Evolutionary conservation across 2,888 invertebrate species (phyloP).

Genomic region (Rhogogaster chlorosoma): DNA sequence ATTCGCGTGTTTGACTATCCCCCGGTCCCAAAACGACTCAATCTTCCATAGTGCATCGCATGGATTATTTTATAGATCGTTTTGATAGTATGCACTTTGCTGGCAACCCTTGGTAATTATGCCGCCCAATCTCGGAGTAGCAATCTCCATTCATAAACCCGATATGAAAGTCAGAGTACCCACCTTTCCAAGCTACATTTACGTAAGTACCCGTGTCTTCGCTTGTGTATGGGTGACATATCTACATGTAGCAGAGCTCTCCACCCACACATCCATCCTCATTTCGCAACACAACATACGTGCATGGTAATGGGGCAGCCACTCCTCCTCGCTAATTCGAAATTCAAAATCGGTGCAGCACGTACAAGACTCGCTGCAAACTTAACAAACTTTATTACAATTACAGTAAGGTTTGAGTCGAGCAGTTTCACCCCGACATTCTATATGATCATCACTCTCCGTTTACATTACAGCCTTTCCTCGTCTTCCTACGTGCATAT

Average conservation of each 20-base stretch:
- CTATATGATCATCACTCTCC: not conserved
- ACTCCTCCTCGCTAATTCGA: conserved; percentile 28
- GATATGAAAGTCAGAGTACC: conserved; percentile 46
- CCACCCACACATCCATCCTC: not conserved
- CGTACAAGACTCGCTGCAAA: not conserved
- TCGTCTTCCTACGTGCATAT: not conserved
- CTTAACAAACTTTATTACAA: conserved; percentile 13
- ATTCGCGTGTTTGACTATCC: not conserved
- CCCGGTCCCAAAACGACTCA: conserved; percentile 13
- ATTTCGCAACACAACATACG: not conserved
- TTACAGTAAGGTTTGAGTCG: not conserved
- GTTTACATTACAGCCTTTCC: not conserved
- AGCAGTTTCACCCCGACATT: not conserved
- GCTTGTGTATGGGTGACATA: not conserved
- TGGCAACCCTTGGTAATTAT: conserved; percentile 36
- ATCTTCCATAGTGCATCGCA: conserved; percentile 23
- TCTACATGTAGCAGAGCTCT: not conserved
- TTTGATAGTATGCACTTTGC: conserved; percentile 36
- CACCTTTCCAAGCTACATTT: conserved; percentile 27
- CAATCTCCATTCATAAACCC: conserved; percentile 47
- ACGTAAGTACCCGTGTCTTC: not conserved
- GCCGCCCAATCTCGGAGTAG: conserved; percentile 34
- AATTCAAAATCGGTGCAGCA: conserved; percentile 38
- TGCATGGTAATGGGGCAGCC: conserved; percentile 19
- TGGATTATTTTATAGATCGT: conserved; percentile 42